These are phyloP conservation scores for Tinea pellionella DNA, from an alignment of 2,888 invertebrate species.

Conservation along the genomic window DNA sequence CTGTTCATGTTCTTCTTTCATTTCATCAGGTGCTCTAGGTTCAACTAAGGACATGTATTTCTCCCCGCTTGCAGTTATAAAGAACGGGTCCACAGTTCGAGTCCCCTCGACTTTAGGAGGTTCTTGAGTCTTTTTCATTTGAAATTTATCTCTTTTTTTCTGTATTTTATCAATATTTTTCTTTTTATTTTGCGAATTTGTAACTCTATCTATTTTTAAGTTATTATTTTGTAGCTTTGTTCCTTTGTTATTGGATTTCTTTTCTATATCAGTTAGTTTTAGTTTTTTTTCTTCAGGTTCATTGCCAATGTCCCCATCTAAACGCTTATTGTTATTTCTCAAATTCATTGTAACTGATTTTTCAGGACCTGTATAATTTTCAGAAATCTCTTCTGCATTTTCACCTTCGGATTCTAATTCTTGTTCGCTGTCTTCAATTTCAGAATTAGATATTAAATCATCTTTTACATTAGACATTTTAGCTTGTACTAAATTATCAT, in stretches of 20 bases:
- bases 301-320: not conserved
- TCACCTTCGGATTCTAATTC: not conserved
- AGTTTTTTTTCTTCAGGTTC: not conserved
- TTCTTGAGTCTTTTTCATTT: conserved; percentile 34
- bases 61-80: conserved; percentile 52
- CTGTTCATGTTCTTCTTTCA: conserved; percentile 49
- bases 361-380: not conserved
- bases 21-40: conserved; percentile 52
- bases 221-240: conserved; percentile 14
- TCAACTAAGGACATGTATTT: conserved; percentile 58
- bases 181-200: conserved; percentile 36
- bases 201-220: conserved; percentile 24
- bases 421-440: no score
- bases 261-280: conserved; percentile 16
- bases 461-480: no score
- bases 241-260: conserved; percentile 13
- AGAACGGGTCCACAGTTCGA: conserved; percentile 58
- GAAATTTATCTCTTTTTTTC: conserved; percentile 47
- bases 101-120: conserved; percentile 22
- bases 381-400: not conserved
- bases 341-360: not conserved
- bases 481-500: not conserved
- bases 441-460: no score
- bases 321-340: not conserved
- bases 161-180: conserved; percentile 34